A percentile compares a stretch with the other conserved stretches of the same genome.
phyloP scores from a whole-genome alignment of 2,888 invertebrate species.

The Himalopsyche tibetana region DNA sequence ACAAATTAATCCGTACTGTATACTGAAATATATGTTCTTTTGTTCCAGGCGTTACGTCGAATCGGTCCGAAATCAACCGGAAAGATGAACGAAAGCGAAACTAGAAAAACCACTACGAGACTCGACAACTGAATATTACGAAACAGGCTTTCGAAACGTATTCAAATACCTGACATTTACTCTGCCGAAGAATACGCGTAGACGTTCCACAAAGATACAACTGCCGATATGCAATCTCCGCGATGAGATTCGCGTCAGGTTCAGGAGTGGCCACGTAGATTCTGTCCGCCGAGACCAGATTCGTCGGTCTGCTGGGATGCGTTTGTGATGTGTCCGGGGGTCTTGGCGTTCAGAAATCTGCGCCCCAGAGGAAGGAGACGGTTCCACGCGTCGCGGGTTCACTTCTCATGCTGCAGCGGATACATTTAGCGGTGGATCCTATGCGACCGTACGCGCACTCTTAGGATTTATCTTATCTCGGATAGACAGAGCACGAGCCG shows the following conservation, averaged over 20 bases:
- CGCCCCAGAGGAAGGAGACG: slow-evolving; percentile 78
- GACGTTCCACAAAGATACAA: not conserved
- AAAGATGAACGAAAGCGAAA: slow-evolving; percentile 38
- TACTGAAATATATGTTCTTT: not conserved
- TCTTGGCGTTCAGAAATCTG: slow-evolving; percentile 71
- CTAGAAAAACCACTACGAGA: not conserved
- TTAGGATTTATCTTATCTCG: slow-evolving; percentile 17
- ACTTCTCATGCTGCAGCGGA: not conserved
- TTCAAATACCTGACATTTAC: not conserved
- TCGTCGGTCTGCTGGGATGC: slow-evolving; percentile 47
- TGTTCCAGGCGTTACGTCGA: not conserved
- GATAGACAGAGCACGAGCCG: not conserved
- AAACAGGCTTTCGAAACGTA: slow-evolving; percentile 6
- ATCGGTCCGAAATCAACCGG: not conserved
- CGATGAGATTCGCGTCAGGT: no score
- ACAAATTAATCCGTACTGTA: no score
- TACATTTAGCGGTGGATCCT: slow-evolving; percentile 19
- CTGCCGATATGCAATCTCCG: not conserved
- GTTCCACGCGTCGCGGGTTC: slow-evolving; percentile 66
- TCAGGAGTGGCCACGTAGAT: not conserved
- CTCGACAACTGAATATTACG: slow-evolving; percentile 31
- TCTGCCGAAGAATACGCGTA: not conserved
- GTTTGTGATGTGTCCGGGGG: slow-evolving; percentile 16
- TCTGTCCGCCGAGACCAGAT: slow-evolving; percentile 20
- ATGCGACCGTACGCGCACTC: not conserved